phyloP scores from a whole-genome alignment of 2,113 vertebrate genomes.

The human region GRCh38 chr7:95505501-95506000 shows the following conservation, averaged over 20 bases:
- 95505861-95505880: neutral
- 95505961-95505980: too few relatives aligned
- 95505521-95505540: neutral
- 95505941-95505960: too few relatives aligned
- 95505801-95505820: neutral
- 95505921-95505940: too few relatives aligned
- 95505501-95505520: neutral
- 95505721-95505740: neutral
- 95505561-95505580: slow-evolving; percentile 33
- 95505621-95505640: neutral
- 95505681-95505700: accelerated
- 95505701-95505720: neutral
- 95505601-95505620: neutral
- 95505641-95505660: neutral
- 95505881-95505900: neutral
- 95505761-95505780: neutral
- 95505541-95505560: slow-evolving; percentile 24
- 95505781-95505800: neutral
- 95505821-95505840: slow-evolving; percentile 24
- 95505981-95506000: too few relatives aligned
- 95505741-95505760: neutral
- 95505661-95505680: neutral
- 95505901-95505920: too few relatives aligned
- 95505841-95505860: neutral
- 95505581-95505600: neutral